Percentiles rank a stretch among this genome's conserved stretches.
Evolutionary conservation across 2,113 vertebrate species (phyloP).

Genomic region (Potamarius usumacintae): DNA sequence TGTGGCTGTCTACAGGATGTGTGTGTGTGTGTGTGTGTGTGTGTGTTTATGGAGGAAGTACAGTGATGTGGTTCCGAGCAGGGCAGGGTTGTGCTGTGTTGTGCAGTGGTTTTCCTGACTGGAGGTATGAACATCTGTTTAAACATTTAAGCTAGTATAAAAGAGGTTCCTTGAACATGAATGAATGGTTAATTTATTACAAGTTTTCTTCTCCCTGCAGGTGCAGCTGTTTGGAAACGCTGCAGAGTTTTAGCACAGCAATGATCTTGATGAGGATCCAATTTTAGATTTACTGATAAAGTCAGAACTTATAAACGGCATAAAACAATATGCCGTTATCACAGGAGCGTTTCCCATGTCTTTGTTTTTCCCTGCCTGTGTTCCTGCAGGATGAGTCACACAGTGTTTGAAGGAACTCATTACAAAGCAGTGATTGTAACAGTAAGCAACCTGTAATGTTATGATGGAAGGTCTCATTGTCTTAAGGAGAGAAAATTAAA

Average conservation of each 20-base stretch:
- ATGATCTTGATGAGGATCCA: background rate
- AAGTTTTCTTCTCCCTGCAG: background rate
- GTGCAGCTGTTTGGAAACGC: background rate
- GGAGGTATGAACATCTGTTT: slow-evolving; percentile 26
- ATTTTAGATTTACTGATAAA: background rate
- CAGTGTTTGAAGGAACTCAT: background rate
- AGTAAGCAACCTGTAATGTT: background rate
- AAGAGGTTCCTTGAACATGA: slow-evolving; percentile 1
- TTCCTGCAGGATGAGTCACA: background rate
- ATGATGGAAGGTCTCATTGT: background rate
- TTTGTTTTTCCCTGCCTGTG: background rate
- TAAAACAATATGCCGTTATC: background rate
- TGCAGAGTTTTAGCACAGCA: background rate
- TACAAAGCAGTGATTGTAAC: background rate
- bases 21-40: slow-evolving; percentile 21
- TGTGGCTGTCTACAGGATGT: slow-evolving; percentile 15
- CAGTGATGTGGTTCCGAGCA: slow-evolving; percentile 11
- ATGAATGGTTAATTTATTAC: slow-evolving; percentile 22
- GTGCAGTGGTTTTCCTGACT: slow-evolving; percentile 27
- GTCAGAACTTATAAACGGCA: too few relatives aligned
- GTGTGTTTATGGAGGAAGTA: slow-evolving; percentile 23
- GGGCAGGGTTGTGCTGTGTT: slow-evolving; percentile 8
- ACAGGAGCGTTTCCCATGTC: background rate
- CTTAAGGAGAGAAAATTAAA: too few relatives aligned
- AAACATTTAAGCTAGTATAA: slow-evolving; percentile 20